phyloP scores from a whole-genome alignment of 2,113 vertebrate species.

The Gnathonemus longibarbis region DNA sequence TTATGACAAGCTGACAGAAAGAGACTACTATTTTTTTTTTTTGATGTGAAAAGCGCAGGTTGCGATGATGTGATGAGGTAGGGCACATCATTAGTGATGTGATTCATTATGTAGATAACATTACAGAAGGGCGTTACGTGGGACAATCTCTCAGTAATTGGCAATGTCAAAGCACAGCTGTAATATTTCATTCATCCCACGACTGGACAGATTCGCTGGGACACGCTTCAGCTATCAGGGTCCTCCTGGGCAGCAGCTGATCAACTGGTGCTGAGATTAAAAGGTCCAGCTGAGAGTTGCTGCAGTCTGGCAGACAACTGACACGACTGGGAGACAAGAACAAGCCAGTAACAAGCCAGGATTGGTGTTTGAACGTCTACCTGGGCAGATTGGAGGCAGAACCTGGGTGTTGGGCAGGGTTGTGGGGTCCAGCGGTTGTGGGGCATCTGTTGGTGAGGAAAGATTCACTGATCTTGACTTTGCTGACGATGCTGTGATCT shows the following conservation, averaged over 20 bases:
- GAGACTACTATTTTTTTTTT: neutral
- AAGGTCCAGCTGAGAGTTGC: neutral
- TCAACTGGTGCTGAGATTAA: neutral
- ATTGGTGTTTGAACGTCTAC: neutral
- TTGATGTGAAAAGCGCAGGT: conserved; percentile 8
- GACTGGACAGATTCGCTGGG: neutral
- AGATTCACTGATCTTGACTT: neutral
- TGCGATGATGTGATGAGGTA: conserved; percentile 12
- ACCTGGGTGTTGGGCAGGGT: neutral
- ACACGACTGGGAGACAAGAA: neutral
- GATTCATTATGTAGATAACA: conserved; percentile 41
- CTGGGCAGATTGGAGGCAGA: neutral
- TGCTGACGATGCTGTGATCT: neutral
- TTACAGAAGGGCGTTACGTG: conserved; percentile 24
- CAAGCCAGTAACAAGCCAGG: neutral
- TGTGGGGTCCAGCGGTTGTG: neutral
- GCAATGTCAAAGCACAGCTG: conserved; percentile 25
- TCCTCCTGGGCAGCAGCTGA: neutral
- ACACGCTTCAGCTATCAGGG: conserved; percentile 23
- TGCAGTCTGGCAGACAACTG: neutral
- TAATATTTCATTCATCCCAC: conserved; percentile 27
- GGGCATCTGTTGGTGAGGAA: neutral
- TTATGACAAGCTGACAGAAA: neutral
- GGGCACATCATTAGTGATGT: conserved; percentile 20
- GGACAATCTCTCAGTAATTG: conserved; percentile 36